Conservation (phyloP, 2,797 vertebrate genomes). For the Urocyon cinereoargenteus region DNA sequence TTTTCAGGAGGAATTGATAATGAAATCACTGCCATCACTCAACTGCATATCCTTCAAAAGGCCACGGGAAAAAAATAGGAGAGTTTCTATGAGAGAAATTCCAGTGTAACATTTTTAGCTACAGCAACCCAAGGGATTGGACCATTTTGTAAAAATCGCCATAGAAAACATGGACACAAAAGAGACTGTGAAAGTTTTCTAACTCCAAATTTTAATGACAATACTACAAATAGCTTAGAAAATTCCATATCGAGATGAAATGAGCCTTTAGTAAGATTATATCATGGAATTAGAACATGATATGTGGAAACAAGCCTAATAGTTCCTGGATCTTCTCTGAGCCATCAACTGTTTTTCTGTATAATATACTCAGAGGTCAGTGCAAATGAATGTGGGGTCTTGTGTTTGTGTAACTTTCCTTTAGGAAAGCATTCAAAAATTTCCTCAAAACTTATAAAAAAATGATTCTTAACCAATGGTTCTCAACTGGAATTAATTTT, state of each 20-base stretch:
- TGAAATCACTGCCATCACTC: constrained; percentile 81
- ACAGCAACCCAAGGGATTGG: constrained; percentile 35
- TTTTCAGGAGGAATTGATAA: constrained; percentile 77
- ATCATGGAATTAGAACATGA: background rate
- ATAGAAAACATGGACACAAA: background rate
- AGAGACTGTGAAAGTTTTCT: constrained; percentile 39
- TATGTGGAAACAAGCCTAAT: background rate
- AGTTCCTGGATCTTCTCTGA: background rate
- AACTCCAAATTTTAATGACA: constrained; percentile 34
- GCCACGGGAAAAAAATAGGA: constrained; percentile 79
- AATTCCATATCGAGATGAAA: constrained; percentile 58
- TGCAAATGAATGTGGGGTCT: background rate
- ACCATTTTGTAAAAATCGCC: constrained; percentile 31
- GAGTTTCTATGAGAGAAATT: constrained; percentile 63
- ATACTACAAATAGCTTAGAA: background rate
- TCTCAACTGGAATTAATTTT: background rate
- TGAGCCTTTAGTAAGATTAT: background rate
- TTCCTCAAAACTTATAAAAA: background rate
- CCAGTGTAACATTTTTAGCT: constrained; percentile 55
- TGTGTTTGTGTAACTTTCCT: background rate
- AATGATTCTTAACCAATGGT: background rate
- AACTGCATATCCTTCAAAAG: constrained; percentile 75
- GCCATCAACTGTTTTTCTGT: background rate
- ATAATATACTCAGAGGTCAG: background rate
- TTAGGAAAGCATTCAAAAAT: background rate